phyloP scores from a whole-genome alignment of 2,797 vertebrate genomes.

The Oophaga sylvatica region DNA sequence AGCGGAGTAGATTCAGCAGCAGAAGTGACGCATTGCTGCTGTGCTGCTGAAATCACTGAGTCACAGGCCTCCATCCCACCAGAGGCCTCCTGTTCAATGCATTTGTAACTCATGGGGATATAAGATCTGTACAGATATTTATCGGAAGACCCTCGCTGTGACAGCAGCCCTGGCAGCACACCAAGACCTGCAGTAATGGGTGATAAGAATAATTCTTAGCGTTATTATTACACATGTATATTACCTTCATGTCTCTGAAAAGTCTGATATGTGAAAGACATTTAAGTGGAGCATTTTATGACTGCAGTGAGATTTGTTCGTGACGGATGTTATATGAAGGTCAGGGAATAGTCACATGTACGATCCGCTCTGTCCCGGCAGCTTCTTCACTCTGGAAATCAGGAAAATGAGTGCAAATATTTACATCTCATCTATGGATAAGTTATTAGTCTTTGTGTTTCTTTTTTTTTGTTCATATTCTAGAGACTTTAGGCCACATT shows the following conservation, averaged over 20 bases:
- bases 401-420: no score
- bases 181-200: background rate
- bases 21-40: conserved; percentile 57
- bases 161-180: background rate
- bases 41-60: conserved; percentile 37
- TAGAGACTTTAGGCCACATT: no score
- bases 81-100: conserved; percentile 20
- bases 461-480: background rate
- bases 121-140: background rate
- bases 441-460: no score
- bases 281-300: background rate
- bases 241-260: background rate
- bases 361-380: no score
- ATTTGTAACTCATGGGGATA: background rate
- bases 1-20: background rate
- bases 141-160: background rate
- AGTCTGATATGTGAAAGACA: background rate
- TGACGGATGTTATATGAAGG: background rate
- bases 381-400: no score
- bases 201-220: background rate
- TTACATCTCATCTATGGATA: no score
- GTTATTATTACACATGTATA: background rate
- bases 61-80: conserved; percentile 35
- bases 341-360: no score
- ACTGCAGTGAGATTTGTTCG: background rate